Evolutionary conservation across 2,888 invertebrate genomes (phyloP).

Genomic region (Cryptus viduatorius): DNA sequence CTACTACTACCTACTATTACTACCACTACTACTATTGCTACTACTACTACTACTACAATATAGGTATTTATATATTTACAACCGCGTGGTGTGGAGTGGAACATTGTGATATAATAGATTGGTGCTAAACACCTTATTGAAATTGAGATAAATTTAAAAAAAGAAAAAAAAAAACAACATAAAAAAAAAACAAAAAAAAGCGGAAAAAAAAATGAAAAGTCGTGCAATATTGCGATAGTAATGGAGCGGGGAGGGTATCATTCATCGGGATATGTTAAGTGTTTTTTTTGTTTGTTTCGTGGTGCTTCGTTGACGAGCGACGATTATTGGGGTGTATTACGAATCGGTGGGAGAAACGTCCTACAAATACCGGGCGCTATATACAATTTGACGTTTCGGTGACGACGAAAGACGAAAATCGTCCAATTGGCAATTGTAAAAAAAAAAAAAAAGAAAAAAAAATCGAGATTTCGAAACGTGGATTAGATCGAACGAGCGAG

Average conservation of each 20-base stretch:
- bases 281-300: constrained; percentile 69
- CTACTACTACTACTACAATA: constrained; percentile 76
- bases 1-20: constrained; percentile 73
- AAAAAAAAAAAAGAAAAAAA: constrained; percentile 12
- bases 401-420: not conserved
- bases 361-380: constrained; percentile 2
- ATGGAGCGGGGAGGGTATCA: constrained; percentile 79
- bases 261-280: constrained; percentile 78
- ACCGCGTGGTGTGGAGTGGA: constrained; percentile 85
- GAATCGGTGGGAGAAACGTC: constrained; percentile 15
- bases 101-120: constrained; percentile 85
- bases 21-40: constrained; percentile 75
- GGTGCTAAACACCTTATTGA: constrained; percentile 85
- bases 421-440: constrained; percentile 38
- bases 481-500: not conserved
- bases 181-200: constrained; percentile 62
- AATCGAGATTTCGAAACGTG: constrained; percentile 1
- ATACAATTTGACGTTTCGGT: not conserved
- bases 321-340: constrained; percentile 8
- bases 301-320: constrained; percentile 62
- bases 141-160: constrained; percentile 84
- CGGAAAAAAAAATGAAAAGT: constrained; percentile 71
- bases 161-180: constrained; percentile 65
- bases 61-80: constrained; percentile 85
- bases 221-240: constrained; percentile 84